Conservation (phyloP, 2,797 vertebrate genomes). For the Botia almorhae region DNA sequence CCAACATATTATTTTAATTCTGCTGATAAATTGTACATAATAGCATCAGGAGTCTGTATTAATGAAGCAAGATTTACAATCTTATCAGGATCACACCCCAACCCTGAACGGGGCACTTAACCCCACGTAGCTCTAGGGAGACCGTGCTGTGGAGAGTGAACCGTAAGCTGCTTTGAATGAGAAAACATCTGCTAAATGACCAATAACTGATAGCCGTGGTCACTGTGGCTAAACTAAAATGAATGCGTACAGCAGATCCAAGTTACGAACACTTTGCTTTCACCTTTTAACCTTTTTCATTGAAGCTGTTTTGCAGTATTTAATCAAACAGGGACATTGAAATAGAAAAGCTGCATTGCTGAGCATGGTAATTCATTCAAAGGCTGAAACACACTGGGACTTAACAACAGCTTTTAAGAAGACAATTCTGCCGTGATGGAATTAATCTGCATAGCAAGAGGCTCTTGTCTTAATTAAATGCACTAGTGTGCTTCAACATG, state of each 20-base stretch:
- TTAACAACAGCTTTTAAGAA: slow-evolving; percentile 43
- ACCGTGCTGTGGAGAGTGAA: slow-evolving; percentile 23
- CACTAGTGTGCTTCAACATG: slow-evolving; percentile 32
- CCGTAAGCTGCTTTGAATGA: slow-evolving; percentile 39
- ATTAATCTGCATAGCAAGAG: slow-evolving; percentile 51
- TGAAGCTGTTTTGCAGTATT: slow-evolving; percentile 25
- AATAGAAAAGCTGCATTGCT: neutral
- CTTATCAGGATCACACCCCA: neutral
- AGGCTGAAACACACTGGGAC: slow-evolving; percentile 15
- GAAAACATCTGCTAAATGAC: slow-evolving; percentile 37
- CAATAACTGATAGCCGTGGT: slow-evolving; percentile 27
- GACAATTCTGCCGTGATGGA: slow-evolving; percentile 40
- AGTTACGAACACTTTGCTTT: slow-evolving; percentile 32
- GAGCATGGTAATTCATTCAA: slow-evolving; percentile 25
- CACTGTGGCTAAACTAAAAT: slow-evolving; percentile 37
- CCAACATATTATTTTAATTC: neutral
- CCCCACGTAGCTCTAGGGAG: neutral
- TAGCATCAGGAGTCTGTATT: neutral
- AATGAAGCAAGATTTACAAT: neutral
- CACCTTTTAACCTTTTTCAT: slow-evolving; percentile 26
- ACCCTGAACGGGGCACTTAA: neutral
- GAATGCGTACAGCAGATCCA: slow-evolving; percentile 22
- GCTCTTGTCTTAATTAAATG: slow-evolving; percentile 55
- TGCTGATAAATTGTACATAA: neutral
- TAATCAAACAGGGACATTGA: slow-evolving; percentile 14